Evolutionary conservation across 2,888 invertebrate genomes (phyloP).

Genomic region (Nomada flava): DNA sequence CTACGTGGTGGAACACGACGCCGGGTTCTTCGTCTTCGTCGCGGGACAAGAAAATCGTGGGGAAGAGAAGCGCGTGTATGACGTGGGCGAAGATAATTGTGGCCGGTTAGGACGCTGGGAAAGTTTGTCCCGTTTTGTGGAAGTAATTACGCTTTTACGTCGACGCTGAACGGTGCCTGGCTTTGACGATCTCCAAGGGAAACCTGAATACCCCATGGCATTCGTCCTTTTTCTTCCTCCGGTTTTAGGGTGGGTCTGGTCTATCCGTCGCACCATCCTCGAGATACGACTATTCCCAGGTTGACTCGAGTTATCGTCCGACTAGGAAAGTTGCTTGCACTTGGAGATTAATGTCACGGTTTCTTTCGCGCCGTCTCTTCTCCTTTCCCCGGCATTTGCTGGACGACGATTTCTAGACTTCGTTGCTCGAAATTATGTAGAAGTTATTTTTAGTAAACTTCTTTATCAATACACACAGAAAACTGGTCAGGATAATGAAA

Average conservation of each 20-base stretch:
- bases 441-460: no score
- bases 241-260: background rate
- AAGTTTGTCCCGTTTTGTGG: conserved; percentile 46
- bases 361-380: no score
- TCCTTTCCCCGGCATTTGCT: no score
- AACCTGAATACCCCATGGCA: conserved; percentile 1
- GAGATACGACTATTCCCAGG: background rate
- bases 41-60: background rate
- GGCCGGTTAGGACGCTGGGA: conserved; percentile 11
- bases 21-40: background rate
- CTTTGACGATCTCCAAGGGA: conserved; percentile 24
- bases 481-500: no score
- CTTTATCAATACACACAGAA: no score
- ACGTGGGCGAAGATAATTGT: conserved; percentile 38
- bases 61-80: conserved; percentile 17
- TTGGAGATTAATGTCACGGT: no score
- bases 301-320: no score
- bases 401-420: no score
- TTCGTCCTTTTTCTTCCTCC: background rate
- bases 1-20: conserved; percentile 9
- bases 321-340: no score
- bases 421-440: no score
- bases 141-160: conserved; percentile 57
- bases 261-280: background rate
- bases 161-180: conserved; percentile 13